Evolutionary conservation across 2,113 vertebrate genomes (phyloP), one percentile per base, ranked within the genome.

Genomic region (Muscicapa adusta): DNA sequence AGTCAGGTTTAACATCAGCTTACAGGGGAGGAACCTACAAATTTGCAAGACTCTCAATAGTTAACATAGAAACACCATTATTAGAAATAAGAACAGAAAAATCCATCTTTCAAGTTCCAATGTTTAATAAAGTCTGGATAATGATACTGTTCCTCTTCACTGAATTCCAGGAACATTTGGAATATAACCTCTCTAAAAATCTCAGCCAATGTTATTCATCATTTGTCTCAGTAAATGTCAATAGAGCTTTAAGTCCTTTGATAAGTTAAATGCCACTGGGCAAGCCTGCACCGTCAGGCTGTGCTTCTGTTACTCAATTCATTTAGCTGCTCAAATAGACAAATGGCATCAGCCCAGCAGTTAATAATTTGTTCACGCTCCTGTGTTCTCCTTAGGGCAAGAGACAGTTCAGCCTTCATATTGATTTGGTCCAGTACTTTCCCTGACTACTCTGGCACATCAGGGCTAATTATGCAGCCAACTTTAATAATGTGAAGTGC

Each of bases 281-380:
- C 78, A 93, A 57, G 79, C 34, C 90, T 43, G 62, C 80, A 58
- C 66, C 1, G 0, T 90, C 79, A 75, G 85, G 63, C 73, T 10
- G 9, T 28, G 60, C 88, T 87, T 83, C 85, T 91, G 75, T 66
- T 94, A 85, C 50, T 94, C 93, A 89, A 89, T 87, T 94, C 93
- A 95, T 96, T 96, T 96, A 90, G 85, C 77, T 96, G 88, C 90
- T 96, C 93, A 97, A 95, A 94, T 2, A 92, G 94, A 96, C 87
- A 97, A 96, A 97, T 93, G 94, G 95, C 91, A 86, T 89, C 91
- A 85, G 89, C 62, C 57, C 81, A 94, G 91, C 83, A 92, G 88
- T 97, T 96, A 94, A 95, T 96, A 66, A 96, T 91, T 95, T 91
- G 95, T 91, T 95, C 88, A 95, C 29, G 40, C 71, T 90, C 63